Evolutionary conservation across 2,113 vertebrate genomes (phyloP).

Genomic region (Eolophus roseicapilla): DNA sequence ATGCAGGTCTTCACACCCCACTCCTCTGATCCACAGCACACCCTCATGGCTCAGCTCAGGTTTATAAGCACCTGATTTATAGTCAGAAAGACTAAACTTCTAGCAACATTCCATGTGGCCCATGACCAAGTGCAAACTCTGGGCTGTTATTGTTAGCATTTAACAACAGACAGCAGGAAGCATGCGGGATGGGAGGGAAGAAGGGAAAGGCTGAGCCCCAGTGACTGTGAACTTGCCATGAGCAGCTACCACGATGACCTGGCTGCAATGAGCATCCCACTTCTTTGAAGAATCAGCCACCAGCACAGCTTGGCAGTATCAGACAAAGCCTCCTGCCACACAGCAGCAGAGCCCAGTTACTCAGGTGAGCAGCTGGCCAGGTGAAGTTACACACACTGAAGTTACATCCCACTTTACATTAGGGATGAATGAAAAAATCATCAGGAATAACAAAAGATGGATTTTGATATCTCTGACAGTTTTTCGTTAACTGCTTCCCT

Average conservation of each 20-base stretch:
- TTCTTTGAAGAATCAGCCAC: neutral
- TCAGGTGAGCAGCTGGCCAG: neutral
- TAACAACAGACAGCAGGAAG: neutral
- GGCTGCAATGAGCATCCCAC: neutral
- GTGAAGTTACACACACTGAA: neutral
- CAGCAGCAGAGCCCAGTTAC: too few relatives aligned
- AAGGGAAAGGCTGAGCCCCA: neutral
- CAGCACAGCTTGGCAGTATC: rapidly evolving
- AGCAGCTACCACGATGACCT: neutral
- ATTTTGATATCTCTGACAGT: neutral
- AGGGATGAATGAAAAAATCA: neutral
- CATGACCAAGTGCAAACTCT: neutral
- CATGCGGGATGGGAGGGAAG: neutral
- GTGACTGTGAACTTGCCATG: neutral
- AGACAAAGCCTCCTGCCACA: rapidly evolving
- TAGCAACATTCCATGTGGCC: rapidly evolving
- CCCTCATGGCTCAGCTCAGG: neutral
- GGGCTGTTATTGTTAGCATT: neutral
- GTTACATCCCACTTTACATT: neutral
- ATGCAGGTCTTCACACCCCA: neutral
- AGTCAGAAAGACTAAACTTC: neutral
- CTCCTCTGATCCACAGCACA: neutral
- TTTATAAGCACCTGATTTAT: neutral
- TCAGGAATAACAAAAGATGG: neutral
- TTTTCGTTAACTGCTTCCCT: neutral